phyloP scores from a whole-genome alignment of 2,888 invertebrate genomes.

The Meta bourneti region DNA sequence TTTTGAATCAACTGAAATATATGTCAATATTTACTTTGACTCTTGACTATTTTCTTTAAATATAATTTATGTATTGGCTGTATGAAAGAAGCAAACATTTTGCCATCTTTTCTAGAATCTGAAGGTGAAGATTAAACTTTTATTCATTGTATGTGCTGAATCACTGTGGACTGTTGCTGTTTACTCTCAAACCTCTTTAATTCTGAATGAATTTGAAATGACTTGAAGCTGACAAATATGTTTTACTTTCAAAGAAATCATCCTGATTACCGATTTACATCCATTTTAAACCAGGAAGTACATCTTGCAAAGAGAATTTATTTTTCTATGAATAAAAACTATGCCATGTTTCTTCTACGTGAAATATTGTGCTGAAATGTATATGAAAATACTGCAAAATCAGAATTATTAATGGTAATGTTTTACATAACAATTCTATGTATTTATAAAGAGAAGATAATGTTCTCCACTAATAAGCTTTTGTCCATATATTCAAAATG shows the following conservation, averaged over 20 bases:
- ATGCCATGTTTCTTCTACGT: neutral
- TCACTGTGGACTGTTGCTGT: slow-evolving; percentile 51
- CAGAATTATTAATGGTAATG: neutral
- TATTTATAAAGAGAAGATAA: slow-evolving; percentile 13
- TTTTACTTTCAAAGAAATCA: slow-evolving; percentile 53
- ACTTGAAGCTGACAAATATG: slow-evolving; percentile 38
- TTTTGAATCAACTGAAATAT: too few relatives aligned
- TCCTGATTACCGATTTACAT: slow-evolving; percentile 45
- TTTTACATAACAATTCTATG: neutral
- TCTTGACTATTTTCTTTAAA: too few relatives aligned
- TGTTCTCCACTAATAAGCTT: slow-evolving; percentile 5
- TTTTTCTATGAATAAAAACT: slow-evolving; percentile 63
- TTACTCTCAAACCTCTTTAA: slow-evolving; percentile 51
- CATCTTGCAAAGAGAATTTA: slow-evolving; percentile 62
- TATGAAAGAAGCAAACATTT: too few relatives aligned
- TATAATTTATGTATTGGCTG: too few relatives aligned
- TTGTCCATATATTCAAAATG: slow-evolving; percentile 21
- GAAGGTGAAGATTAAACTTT: slow-evolving; percentile 70
- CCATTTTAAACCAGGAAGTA: slow-evolving; percentile 59
- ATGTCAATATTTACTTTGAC: too few relatives aligned
- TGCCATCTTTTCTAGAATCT: slow-evolving; percentile 41
- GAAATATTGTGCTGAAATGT: neutral
- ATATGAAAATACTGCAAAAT: neutral
- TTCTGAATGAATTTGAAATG: slow-evolving; percentile 37
- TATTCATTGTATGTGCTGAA: neutral